Percentiles rank a stretch among this genome's conserved stretches.
Conservation (phyloP, 30 jellyfish, hydroid and myxozoan species). For the Haliclystus octoradiatus region DNA sequence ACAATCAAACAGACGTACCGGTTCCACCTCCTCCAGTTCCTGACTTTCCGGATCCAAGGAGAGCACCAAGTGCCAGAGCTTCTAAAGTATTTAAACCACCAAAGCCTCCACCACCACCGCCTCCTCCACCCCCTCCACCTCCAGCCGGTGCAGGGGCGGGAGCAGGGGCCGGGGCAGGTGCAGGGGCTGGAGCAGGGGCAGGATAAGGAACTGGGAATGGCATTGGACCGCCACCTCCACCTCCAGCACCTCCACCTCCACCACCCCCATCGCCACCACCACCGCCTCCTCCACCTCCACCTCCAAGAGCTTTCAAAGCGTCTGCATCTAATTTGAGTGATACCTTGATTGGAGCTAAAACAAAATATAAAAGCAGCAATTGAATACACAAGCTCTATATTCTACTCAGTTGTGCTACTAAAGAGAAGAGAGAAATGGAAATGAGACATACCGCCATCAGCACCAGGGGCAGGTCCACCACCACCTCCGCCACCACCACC, state of each 20-base stretch:
- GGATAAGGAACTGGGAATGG: conserved; percentile 51
- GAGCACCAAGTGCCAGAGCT: conserved; percentile 89
- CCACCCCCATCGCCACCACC: conserved; percentile 32
- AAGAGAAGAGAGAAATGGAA: too few relatives aligned
- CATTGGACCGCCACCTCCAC: conserved; percentile 26
- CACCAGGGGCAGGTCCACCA: neutral
- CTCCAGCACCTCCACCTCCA: conserved; percentile 56
- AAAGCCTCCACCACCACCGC: conserved; percentile 57
- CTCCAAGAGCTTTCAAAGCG: conserved; percentile 74
- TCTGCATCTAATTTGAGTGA: conserved; percentile 72
- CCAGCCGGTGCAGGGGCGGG: conserved; percentile 52
- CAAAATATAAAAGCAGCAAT: neutral
- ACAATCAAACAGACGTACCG: conserved; percentile 13
- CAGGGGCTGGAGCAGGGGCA: conserved; percentile 60
- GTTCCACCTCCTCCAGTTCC: conserved; percentile 57
- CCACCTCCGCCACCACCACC: conserved; percentile 36
- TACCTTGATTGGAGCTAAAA: conserved; percentile 67
- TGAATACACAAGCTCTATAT: too few relatives aligned
- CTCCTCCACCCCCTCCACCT: conserved; percentile 69
- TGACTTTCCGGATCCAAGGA: conserved; percentile 58
- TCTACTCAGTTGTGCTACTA: too few relatives aligned
- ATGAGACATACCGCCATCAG: neutral
- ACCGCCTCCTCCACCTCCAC: conserved; percentile 55
- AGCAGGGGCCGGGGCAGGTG: conserved; percentile 71
- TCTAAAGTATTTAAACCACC: conserved; percentile 64